Base-by-base conservation (phyloP, 2,113 vertebrate genomes). In the Corythornis madagascariensis region DNA sequence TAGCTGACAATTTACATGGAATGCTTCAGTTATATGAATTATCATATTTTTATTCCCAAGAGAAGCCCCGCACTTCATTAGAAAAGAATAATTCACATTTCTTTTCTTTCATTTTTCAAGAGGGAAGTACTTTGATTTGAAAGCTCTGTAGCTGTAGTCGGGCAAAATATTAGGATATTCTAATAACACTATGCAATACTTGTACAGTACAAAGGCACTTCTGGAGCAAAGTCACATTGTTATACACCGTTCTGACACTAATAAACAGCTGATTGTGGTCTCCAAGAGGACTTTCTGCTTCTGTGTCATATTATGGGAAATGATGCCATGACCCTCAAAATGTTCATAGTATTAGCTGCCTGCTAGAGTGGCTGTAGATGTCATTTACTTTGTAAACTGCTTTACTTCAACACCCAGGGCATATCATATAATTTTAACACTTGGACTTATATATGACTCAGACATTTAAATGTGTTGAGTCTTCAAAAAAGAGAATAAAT, bases 71-170 rank as follows among this genome's bases (percentile, higher is more conserved):
- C 60, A 88, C 69, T 78, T 89, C 92, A 90, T 92, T 79, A 94
- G 35, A 70, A 67, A 52, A 28, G 50, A 94, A 90, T 45, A 35
- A 88, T 77, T 90, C 73, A 83, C 13, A 38, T 48, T 82, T 28
- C 29, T 94, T 94, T 95, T 88, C 90, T 91, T 94, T 94, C 72
- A 95, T 88, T 96, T 90, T 94, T 57, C 79, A 96, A 96, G 92
- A 94, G 15, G 9, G 13, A 77, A 91, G 47, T 77, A 61, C 74
- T 95, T 83, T 94, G 94, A 94, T 89, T 87, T 87, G 57, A 90
- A 94, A 72, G 9, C 88, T 96, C 85, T 84, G 38, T 65, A 69
- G n/a, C 61, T 89, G 72, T n/a, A 95, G 35, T 86, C 38, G 80
- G 45, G 65, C 21, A 92, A 78, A 92, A 90, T 81, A 55, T 73